Base-by-base conservation (phyloP, 30 jellyfish, hydroid and myxozoan genomes). In the Clytia hemisphaerica region DNA sequence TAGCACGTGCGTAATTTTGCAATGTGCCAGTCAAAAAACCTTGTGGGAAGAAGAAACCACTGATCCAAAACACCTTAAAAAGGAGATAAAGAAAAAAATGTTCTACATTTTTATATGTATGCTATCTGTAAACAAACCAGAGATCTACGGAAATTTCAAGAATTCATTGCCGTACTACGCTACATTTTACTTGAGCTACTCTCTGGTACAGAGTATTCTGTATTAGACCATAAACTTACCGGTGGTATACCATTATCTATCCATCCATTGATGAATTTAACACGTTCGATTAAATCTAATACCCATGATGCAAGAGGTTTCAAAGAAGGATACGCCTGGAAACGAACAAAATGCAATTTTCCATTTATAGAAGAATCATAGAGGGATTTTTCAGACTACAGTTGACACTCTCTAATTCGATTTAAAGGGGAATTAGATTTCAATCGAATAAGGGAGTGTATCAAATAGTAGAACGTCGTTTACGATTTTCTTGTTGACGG, bases 291-390 rank as follows among this genome's bases (percentile, higher is more conserved):
- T 32, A 84, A 40, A 48, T 84, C 95, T 25, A 77, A 63, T 47
- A 84, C 95, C 95, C 95, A 84, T 12, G 95, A 84, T 15, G 93
- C 95, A 27, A 84, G 64, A 1, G 95, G 95, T 51, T 84, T 84
- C 59, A 84, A 49, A 21, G 95, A 84, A 24, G 95, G 95, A 67
- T 84, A 84, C 0, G 95, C 95, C 95, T 84, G 36, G 2, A 22
- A n/a, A 24, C 40, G 33, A 35, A 66, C 18, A 45, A 64, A 16
- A 61, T 30, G 54, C 19, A 12, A 12, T 16, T 42, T 58, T 58
- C 44, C 0, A 30, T 58, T 21, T 16, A 24, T 18, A 25, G 54
- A 12, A 12, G 19, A 16, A 42, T 42, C 18, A 42, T 42, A 16
- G 54, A 42, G 18, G 54, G 0, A 21, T 42, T 42, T 21, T 42